Base-by-base conservation (phyloP, 2,797 vertebrate genomes). In the Crax fasciolata region DNA sequence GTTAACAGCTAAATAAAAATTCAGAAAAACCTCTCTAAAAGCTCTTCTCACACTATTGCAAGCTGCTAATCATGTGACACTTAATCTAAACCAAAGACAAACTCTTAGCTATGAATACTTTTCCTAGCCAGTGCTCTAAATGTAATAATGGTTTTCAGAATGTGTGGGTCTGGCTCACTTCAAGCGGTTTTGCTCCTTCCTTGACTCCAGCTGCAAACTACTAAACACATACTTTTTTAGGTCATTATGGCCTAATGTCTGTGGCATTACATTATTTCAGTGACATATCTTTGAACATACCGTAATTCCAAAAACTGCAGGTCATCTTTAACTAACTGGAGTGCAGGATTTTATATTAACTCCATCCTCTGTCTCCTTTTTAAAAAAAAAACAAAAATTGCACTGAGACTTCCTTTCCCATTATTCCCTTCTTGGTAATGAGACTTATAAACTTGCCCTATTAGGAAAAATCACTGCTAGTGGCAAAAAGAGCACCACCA, bases 211-310 rank as follows among this genome's bases (percentile, higher is more conserved):
- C 98, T 98, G 98, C 96, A 97, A 97, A 98, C 96, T 98, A 85
- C 97, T 97, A 98, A 98, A 97, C 97, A 98, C 97, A 98, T 98
- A 98, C 94, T 98, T 98, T 87, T 96, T 97, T 95, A 98, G 98
- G 98, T 98, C 98, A 98, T 97, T 97, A 96, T 97, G 98, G 98
- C 98, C 98, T 72, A 97, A 97, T 93, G 94, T 97, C 97, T 97
- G 94, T 97, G 96, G 98, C 97, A 97, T 97, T 98, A 96, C 97
- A 97, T 98, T 98, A 98, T 98, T 97, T 89, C 77, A 83, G 94
- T 98, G 97, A 98, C 98, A 98, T 97, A 97, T 97, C 98, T 98
- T 97, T 98, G 97, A 98, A 98, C 97, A 95, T 87, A 96, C 96
- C 68, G 96, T 97, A 96, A 96, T 97, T 97, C 96, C 96, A 94